Evolutionary conservation across 2,113 vertebrate species (phyloP).

Genomic region (Prietella phreatophila): DNA sequence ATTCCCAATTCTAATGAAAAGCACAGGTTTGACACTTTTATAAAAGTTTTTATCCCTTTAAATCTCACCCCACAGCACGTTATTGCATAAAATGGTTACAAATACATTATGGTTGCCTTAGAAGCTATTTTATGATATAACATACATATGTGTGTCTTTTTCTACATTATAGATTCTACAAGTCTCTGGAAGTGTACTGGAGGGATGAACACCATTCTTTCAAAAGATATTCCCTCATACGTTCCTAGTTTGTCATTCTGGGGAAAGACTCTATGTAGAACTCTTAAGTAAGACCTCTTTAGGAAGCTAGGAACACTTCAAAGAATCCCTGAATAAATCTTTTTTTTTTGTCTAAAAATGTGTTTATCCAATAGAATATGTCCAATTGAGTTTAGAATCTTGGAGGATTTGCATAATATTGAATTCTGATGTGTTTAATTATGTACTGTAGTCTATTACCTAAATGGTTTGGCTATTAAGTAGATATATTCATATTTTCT

Average conservation of each 20-base stretch:
- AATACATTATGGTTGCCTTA: conserved; percentile 18
- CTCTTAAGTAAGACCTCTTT: background rate
- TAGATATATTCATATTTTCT: background rate
- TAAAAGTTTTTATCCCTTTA: background rate
- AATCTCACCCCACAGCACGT: conserved; percentile 5
- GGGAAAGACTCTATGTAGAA: background rate
- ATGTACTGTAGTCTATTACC: background rate
- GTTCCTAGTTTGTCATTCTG: background rate
- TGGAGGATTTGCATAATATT: background rate
- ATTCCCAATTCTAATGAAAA: background rate
- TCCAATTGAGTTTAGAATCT: background rate
- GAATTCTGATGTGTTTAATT: background rate
- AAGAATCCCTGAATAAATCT: background rate
- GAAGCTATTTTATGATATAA: conserved; percentile 32
- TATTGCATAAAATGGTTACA: conserved; percentile 18
- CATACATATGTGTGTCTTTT: conserved; percentile 22
- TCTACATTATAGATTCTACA: background rate
- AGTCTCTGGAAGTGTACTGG: background rate
- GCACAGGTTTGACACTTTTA: conserved; percentile 1
- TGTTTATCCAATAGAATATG: background rate
- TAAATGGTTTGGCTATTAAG: background rate
- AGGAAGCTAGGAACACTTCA: background rate
- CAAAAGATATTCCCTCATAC: background rate
- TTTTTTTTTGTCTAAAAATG: background rate
- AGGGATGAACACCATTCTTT: background rate